These are phyloP conservation scores for Diacarnus erythraeanus DNA, from an alignment of 37 sponge, comb jelly and placozoan genomes.

Conservation along the genomic window DNA sequence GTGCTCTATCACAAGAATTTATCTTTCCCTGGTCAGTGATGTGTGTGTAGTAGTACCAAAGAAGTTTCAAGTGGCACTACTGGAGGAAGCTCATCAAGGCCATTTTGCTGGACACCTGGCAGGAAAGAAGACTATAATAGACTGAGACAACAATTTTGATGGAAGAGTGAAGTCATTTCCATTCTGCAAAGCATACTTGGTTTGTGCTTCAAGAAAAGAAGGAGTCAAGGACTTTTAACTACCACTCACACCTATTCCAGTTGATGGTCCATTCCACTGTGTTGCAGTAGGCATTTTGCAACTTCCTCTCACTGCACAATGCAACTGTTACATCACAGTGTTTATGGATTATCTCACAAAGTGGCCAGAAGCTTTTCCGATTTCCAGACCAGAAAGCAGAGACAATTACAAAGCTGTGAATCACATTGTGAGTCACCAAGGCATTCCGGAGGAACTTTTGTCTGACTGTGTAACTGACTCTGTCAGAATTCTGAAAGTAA, in stretches of 20 bases:
- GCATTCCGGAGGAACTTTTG: constrained; percentile 35
- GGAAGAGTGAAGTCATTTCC: constrained; percentile 32
- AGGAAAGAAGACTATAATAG: constrained; percentile 28
- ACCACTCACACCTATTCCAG: constrained; percentile 48
- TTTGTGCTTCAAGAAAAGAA: constrained; percentile 36
- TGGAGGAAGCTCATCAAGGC: constrained; percentile 39
- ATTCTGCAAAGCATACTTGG: constrained; percentile 38
- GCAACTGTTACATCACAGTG: constrained; percentile 55
- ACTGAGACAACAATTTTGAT: constrained; percentile 20
- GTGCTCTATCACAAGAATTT: constrained; percentile 9
- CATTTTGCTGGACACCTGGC: constrained; percentile 44
- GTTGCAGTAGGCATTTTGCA: constrained; percentile 60
- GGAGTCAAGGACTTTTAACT: constrained; percentile 1
- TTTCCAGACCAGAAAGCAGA: constrained; percentile 46
- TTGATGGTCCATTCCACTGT: constrained; percentile 65
- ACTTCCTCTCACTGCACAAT: constrained; percentile 32
- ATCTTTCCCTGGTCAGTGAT: constrained; percentile 3
- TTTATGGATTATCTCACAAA: constrained; percentile 72
- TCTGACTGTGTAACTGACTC: constrained; percentile 57
- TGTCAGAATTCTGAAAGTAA: constrained; percentile 23
- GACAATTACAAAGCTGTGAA: constrained; percentile 55
- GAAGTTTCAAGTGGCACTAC: background rate
- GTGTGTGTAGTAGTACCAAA: too few relatives aligned
- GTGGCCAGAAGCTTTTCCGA: constrained; percentile 76
- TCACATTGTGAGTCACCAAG: constrained; percentile 37